Base-by-base conservation (phyloP, 2,113 vertebrate species). In the Elanoides forficatus region DNA sequence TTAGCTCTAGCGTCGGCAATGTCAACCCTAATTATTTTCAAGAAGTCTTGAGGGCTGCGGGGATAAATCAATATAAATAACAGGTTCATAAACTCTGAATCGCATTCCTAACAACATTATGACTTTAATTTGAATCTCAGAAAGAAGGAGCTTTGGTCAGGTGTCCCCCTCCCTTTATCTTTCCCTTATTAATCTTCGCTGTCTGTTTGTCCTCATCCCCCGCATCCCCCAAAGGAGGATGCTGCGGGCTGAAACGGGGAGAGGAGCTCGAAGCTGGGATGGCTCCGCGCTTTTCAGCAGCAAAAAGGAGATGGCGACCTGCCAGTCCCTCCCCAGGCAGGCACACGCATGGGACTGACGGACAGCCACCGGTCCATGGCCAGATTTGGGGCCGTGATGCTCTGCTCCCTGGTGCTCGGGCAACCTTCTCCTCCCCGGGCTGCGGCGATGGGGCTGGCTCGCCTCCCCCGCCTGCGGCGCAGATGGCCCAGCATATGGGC, bases 401-500 rank as follows among this genome's bases (percentile, higher is more conserved):
- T 74, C 60, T 47, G 66, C 62, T 60, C 19, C 22, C 26, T 1
- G 2, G 40, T 13, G 5, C 71, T 25, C 1, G 4, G 63, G 40
- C 58, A 70, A 34, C 15, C 14, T 94, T 84, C 38, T 38, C 81
- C 65, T 29, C 13, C 14, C 20, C 1, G 8, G 90, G 82, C 83
- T 55, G 81, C 5, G 8, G 63, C 10, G 17, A 25, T 0, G 55
- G 90, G 71, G 84, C 92, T 83, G 59, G 5, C 42, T 91, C 10
- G 29, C 56, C 70, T 66, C 67, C 82, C 55, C 48, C 34, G 60
- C 73, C 92, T 13, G 55, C 20, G 2, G 59, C 87, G 93, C 98
- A 98, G 98, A 98, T 98, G 98, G 98, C 81, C 93, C 68, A 30
- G 97, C 98, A 98, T 98, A 97, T 98, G 98, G 96, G 96, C 95